Base-by-base conservation (phyloP, 2,797 vertebrate species). In the Hyperoplus lanceolatus region DNA sequence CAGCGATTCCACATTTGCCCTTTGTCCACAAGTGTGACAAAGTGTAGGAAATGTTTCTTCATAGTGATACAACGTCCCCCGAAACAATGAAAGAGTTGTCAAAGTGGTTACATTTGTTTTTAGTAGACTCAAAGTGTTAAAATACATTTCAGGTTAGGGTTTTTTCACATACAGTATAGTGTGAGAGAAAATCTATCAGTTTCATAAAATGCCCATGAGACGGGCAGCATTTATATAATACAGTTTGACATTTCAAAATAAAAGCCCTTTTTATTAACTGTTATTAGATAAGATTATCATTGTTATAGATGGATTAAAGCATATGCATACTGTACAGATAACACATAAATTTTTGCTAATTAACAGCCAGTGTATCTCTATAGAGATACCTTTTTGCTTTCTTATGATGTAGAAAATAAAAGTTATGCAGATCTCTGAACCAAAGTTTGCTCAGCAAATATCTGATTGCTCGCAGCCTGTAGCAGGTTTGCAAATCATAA, bases 401-500 rank as follows among this genome's bases (percentile, higher is more conserved):
- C 10, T 58, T 58, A n/a, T 42, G 8, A 41, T 42, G 12, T 41
- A 11, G 21, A 49, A 46, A 18, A 43, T 15, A 5, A 10, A 7
- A 29, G 29, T 1, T 2, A 21, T 29, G 46, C 9, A 51, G 51
- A 56, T 38, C 16, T 8, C 39, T 53, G 53, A 53, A 46, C 21
- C 8, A 58, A 4, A 5, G 6, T 29, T 53, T 12, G 4, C 45
- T 43, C 14, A 14, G 42, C 43, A 67, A 4, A 46, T 9, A 21
- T 59, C 3, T 15, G 8, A 51, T 3, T 54, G 48, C 58, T 41
- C 36, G 21, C 41, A n/a, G 43, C 39, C 54, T 48, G 59, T 21
- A 53, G 71, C 72, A 65, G n/a, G 5, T 41, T 18, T 60, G 51
- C 50, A 64, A 58, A 48, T 46, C 4, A 39, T 57, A 3, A 46